These are phyloP conservation scores for Crioceris asparagi DNA, from an alignment of 2,888 invertebrate species.

Conservation along the genomic window DNA sequence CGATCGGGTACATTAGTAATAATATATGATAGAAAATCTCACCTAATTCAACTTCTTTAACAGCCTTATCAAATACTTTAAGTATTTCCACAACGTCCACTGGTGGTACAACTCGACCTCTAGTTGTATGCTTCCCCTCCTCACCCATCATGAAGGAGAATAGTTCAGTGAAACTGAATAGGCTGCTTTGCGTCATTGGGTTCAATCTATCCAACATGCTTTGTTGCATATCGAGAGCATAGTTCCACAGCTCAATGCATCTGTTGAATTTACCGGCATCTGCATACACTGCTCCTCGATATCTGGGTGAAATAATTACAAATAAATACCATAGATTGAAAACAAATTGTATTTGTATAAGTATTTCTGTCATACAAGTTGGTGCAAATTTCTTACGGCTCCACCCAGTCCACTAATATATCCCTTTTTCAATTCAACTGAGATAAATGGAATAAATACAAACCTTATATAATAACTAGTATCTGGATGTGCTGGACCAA, in stretches of 20 bases:
- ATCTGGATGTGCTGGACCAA: conserved; percentile 89
- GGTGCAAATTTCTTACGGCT: too few relatives aligned
- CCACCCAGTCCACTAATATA: too few relatives aligned
- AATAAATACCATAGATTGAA: too few relatives aligned
- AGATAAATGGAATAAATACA: too few relatives aligned
- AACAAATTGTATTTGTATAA: neutral
- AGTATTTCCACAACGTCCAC: conserved; percentile 74
- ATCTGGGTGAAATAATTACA: conserved; percentile 5
- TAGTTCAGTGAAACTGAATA: conserved; percentile 90
- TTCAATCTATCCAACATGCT: conserved; percentile 84
- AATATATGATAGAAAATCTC: neutral
- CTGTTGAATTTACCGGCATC: conserved; percentile 84
- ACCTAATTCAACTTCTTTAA: conserved; percentile 62
- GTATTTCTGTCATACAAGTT: neutral
- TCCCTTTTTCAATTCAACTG: too few relatives aligned
- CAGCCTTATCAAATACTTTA: conserved; percentile 70
- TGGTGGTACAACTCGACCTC: conserved; percentile 51
- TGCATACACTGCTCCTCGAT: conserved; percentile 57
- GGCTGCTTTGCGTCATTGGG: conserved; percentile 88
- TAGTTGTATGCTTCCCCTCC: conserved; percentile 51
- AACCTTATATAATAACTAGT: conserved; percentile 81
- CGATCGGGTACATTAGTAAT: neutral
- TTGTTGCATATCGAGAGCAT: conserved; percentile 94
- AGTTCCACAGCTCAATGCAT: conserved; percentile 92
- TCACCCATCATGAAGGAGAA: conserved; percentile 92